These are phyloP conservation scores for Epinotia ramella DNA, from an alignment of 2,888 invertebrate genomes.

Conservation along the genomic window DNA sequence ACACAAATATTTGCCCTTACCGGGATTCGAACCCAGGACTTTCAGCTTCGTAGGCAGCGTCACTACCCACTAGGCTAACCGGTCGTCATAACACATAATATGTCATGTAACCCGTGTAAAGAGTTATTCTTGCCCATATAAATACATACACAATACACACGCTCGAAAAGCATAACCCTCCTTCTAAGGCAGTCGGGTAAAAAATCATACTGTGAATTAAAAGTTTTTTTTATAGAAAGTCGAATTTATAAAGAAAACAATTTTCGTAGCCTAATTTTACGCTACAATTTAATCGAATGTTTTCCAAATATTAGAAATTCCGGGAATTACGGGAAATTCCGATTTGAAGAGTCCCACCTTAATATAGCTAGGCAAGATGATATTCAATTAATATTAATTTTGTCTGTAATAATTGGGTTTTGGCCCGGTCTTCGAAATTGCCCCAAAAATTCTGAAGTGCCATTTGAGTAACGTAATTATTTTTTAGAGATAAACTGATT, in stretches of 20 bases:
- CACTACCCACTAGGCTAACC: too few species aligned
- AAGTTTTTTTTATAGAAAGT: background rate
- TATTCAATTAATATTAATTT: slow-evolving; percentile 35
- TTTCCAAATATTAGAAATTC: slow-evolving; percentile 10
- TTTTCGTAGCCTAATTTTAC: background rate
- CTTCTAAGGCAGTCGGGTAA: too few species aligned
- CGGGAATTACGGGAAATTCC: background rate
- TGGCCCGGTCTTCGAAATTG: background rate
- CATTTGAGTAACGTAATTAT: slow-evolving; percentile 4
- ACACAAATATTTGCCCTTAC: too few species aligned
- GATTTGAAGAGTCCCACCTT: slow-evolving; percentile 14
- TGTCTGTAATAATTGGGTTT: slow-evolving; percentile 28
- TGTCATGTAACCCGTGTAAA: too few species aligned
- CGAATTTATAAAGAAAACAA: background rate
- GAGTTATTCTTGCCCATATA: too few species aligned
- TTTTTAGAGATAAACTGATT: too few species aligned
- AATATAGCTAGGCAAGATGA: background rate
- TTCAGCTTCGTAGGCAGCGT: too few species aligned
- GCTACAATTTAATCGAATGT: slow-evolving; percentile 1
- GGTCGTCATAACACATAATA: too few species aligned
- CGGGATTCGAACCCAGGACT: too few species aligned
- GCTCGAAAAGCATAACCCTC: too few species aligned
- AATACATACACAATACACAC: too few species aligned
- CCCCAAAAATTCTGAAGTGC: slow-evolving; percentile 10
- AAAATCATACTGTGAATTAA: too few species aligned